A percentile compares a stretch with the other conserved stretches of the same genome.
Conservation (phyloP, 1,140 invertebrate species). For the Heliothis subflexa region DNA sequence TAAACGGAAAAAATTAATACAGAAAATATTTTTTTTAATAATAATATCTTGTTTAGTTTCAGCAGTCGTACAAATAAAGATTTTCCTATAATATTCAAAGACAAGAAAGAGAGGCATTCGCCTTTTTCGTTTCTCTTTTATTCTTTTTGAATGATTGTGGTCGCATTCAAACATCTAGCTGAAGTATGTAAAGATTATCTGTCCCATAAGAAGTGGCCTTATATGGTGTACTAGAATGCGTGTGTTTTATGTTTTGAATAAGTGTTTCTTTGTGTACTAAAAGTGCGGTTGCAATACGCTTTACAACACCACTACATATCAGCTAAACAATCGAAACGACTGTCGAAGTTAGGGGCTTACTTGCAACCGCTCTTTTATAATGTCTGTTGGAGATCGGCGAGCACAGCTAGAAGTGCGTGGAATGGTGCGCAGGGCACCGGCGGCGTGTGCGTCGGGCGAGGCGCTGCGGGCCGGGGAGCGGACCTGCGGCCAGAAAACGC, state of each 20-base stretch:
- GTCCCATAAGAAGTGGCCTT: conserved; percentile 76
- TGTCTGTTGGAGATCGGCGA: conserved; percentile 60
- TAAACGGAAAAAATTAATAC: conserved; percentile 19
- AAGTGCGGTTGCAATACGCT: conserved; percentile 64
- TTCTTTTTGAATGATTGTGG: conserved; percentile 81
- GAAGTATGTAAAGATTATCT: conserved; percentile 23
- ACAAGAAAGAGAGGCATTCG: conserved; percentile 67
- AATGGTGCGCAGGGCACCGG: conserved; percentile 87
- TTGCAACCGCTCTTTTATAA: conserved; percentile 71
- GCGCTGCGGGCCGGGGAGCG: conserved; percentile 89
- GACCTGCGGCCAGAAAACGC: conserved; percentile 94
- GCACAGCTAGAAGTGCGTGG: conserved; percentile 70
- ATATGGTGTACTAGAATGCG: conserved; percentile 72
- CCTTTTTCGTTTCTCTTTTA: conserved; percentile 75
- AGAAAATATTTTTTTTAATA: background rate
- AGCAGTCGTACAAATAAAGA: background rate
- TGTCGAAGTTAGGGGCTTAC: conserved; percentile 27
- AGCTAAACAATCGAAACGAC: background rate
- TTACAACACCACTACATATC: background rate
- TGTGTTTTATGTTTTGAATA: conserved; percentile 72
- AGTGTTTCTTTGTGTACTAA: conserved; percentile 65
- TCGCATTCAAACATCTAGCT: conserved; percentile 70
- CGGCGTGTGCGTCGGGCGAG: conserved; percentile 88
- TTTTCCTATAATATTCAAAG: conserved; percentile 59
- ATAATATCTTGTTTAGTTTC: background rate